Evolutionary conservation across 2,113 vertebrate species (phyloP), one percentile per base, ranked within the genome.

Genomic region (Gymnarchus niloticus): DNA sequence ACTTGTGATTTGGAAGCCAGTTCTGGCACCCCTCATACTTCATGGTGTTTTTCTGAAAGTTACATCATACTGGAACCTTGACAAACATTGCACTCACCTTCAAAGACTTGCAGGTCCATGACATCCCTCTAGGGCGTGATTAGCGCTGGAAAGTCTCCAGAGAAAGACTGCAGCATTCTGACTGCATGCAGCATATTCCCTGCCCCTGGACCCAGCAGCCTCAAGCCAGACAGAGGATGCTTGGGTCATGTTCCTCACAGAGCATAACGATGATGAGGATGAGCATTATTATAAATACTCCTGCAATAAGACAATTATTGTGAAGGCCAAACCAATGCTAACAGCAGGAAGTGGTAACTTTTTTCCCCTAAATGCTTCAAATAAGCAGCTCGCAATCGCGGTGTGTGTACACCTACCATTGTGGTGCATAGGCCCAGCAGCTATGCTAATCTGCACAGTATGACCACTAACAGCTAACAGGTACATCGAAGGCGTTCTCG

Each of bases 51-150:
- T n/a, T n/a, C 23, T 25, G 23, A 21, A 90, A 86, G 87, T 87
- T 86, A 56, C 89, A 89, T 87, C 85, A 87, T 52, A 85, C 90
- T 92, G 89, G 90, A 88, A 91, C 85, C 85, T 89, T 86, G 85
- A 90, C 90, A 91, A 93, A 92, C 91, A 92, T 91, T 25, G 86
- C 91, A 91, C 85, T 52, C 56, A 46, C 85, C 84, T 85, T 87
- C 87, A 80, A 91, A 88, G 88, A 89, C 86, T 90, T 80, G 83
- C 91, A 90, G 85, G 52, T 88, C 86, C 87, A 84, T 89, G 89
- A 84, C 86, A 90, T 85, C 89, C 89, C 25, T 73, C 28, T 41
- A 44, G 9, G 0, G 37, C 56, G 46, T 44, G 19, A 10, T 85
- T 44, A n/a, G 33, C 8, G 1, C 28, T 10, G 46, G 17, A 51